These are phyloP conservation scores for Coelopa pilipes DNA, from an alignment of 2,888 invertebrate species.

Conservation along the genomic window DNA sequence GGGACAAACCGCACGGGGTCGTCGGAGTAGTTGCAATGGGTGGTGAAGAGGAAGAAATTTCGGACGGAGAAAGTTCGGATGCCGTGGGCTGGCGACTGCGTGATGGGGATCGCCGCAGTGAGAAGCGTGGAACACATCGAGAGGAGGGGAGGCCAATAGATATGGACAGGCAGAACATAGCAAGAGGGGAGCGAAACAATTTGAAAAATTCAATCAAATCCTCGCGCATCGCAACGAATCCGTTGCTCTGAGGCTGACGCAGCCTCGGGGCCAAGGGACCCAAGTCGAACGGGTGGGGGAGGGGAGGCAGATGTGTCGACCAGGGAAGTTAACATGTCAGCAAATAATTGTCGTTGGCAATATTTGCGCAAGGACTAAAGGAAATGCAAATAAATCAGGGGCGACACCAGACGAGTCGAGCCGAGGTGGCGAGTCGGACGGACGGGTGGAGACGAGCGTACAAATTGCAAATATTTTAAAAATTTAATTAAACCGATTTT, in stretches of 20 bases:
- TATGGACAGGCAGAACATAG: not conserved
- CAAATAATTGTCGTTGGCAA: slow-evolving; percentile 30
- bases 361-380: slow-evolving; percentile 24
- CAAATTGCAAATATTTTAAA: slow-evolving; percentile 26
- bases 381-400: slow-evolving; percentile 33
- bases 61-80: no score
- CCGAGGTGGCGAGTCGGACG: not conserved
- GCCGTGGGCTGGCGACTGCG: no score
- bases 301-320: not conserved
- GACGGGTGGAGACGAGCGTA: not conserved
- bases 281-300: not conserved
- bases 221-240: not conserved
- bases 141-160: no score
- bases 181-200: not conserved
- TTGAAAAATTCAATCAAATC: slow-evolving; percentile 12
- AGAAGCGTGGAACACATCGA: no score
- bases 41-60: no score
- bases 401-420: slow-evolving; percentile 8
- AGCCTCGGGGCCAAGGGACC: not conserved
- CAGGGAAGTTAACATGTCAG: slow-evolving; percentile 23
- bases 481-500: slow-evolving; percentile 36
- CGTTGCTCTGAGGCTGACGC: not conserved
- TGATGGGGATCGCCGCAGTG: no score
- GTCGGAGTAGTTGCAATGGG: no score
- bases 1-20: not conserved